Conservation (phyloP, 2,888 invertebrate species). For the Rhagophthalmus giganteus region DNA sequence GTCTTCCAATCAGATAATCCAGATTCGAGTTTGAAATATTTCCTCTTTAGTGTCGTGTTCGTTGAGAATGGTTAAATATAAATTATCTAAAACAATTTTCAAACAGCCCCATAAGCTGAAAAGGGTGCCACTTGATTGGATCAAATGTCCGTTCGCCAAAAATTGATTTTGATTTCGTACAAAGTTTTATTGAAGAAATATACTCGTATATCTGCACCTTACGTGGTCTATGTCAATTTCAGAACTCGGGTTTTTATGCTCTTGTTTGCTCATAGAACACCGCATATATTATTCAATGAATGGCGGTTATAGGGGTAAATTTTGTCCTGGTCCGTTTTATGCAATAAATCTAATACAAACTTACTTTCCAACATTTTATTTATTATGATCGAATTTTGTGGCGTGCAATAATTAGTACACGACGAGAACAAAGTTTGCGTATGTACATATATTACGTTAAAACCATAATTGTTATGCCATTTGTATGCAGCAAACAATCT, state of each 20-base stretch:
- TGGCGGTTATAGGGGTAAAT: too few relatives aligned
- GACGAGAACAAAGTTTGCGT: constrained; percentile 2
- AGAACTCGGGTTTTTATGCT: too few relatives aligned
- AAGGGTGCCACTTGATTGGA: constrained; percentile 12
- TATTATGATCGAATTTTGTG: neutral
- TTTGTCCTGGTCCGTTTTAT: too few relatives aligned
- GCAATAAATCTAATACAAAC: neutral
- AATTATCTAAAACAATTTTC: constrained; percentile 15
- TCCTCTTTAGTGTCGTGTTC: constrained; percentile 11
- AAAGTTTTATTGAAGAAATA: constrained; percentile 6
- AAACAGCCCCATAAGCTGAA: constrained; percentile 15
- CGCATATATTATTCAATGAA: too few relatives aligned
- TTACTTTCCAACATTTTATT: neutral
- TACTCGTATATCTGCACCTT: too few relatives aligned
- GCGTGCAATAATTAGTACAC: constrained; percentile 1
- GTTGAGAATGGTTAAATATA: constrained; percentile 13
- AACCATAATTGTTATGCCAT: constrained; percentile 16
- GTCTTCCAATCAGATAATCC: constrained; percentile 17
- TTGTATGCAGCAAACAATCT: constrained; percentile 14
- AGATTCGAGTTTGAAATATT: constrained; percentile 17
- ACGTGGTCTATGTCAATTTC: too few relatives aligned
- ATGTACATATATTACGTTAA: constrained; percentile 9
- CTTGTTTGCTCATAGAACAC: too few relatives aligned
- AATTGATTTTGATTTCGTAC: constrained; percentile 13
- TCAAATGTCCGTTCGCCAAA: constrained; percentile 7